Evolutionary conservation across 2,888 invertebrate species (phyloP).

Genomic region (Corbicula japonica): DNA sequence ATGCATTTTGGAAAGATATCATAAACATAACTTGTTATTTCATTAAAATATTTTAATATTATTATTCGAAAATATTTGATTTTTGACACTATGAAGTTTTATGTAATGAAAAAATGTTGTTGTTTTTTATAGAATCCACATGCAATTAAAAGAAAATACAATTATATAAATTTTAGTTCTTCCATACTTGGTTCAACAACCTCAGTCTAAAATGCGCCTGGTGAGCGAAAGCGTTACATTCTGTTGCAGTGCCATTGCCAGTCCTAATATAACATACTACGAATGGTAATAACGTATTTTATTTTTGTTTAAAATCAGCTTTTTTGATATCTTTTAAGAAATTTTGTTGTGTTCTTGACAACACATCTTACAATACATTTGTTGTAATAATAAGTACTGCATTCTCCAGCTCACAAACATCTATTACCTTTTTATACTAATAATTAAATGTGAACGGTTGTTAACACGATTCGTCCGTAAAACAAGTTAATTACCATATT

Average conservation of each 20-base stretch:
- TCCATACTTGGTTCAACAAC: constrained; percentile 6
- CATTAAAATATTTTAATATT: too few species aligned
- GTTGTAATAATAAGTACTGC: background rate
- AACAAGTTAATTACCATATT: too few species aligned
- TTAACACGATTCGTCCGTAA: too few species aligned
- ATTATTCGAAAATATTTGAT: too few species aligned
- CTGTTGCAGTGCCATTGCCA: constrained; percentile 23
- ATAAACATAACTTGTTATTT: too few species aligned
- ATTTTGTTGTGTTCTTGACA: background rate
- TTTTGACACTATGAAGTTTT: background rate
- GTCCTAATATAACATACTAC: constrained; percentile 18
- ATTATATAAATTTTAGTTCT: constrained; percentile 6
- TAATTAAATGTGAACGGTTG: too few species aligned
- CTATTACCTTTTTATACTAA: too few species aligned
- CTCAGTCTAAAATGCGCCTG: constrained; percentile 13
- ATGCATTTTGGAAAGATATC: too few species aligned
- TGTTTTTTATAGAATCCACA: background rate
- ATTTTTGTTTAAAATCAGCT: too few species aligned
- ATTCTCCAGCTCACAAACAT: too few species aligned
- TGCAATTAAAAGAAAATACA: background rate
- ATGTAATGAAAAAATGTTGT: background rate
- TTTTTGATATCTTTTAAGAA: too few species aligned
- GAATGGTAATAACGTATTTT: constrained; percentile 17
- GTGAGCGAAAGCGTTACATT: constrained; percentile 1
- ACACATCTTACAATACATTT: background rate